Evolutionary conservation across 2,888 invertebrate genomes (phyloP), one percentile per base, ranked within the genome.

Genomic region (Minunthozetes semirufus): DNA sequence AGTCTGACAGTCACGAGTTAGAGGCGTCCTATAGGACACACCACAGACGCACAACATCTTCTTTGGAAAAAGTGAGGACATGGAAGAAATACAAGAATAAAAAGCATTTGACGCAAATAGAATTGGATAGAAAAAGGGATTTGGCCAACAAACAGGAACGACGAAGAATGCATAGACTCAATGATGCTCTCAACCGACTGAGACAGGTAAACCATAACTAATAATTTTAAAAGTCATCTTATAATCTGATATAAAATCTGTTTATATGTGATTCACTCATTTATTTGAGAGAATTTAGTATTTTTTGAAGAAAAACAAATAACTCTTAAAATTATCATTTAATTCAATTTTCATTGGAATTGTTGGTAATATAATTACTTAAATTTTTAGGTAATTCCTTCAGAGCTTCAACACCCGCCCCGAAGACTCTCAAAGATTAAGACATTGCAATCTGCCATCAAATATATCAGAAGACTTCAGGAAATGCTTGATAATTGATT

Each of bases 81-180:
- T 74, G 74, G 74, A 74, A 74, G 61, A 74, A 74, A 29, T 74
- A 74, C 53, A 50, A 66, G 29, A 70, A 74, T 19, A 74, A 74
- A 19, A 74, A 74, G 29, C 48, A 74, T 53, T 33, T 74, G 19
- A 53, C 70, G 11, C 63, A 46, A 29, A 29, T 68, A 17, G 76
- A 76, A 25, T 17, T 76, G 68, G 76, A 76, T n/a, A 22, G 74
- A 8, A 76, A 76, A 25, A 71, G 76, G 11, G 74, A 76, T 74
- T 48, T 76, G 33, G 76, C 76, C n/a, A 76, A 76, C 53, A 50
- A 74, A 46, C 76, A 76, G 25, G 76, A 76, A 27, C 22, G 76
- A 29, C 42, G 56, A 50, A 38, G 76, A 74, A 76, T 76, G 76
- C 76, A 76, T 63, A 42, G 76, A 15, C 48, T 74, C 4, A 76